Percentiles rank a stretch among this genome's conserved stretches.
phyloP scores from a whole-genome alignment of 64 coral and sea anemone species.

The Stichodactyla mertensii region DNA sequence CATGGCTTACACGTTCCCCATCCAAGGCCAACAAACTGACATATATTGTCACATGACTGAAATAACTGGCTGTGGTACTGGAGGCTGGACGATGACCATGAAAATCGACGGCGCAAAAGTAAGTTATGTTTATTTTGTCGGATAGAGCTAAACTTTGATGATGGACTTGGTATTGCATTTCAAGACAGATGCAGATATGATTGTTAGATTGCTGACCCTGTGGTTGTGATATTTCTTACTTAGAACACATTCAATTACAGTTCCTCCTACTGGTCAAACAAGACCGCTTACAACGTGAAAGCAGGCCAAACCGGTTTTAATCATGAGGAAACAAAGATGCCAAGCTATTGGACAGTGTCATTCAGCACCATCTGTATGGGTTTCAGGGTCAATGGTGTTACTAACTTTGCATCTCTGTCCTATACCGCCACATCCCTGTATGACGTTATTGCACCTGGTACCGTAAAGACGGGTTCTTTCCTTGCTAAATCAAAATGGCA shows the following conservation, averaged over 20 bases:
- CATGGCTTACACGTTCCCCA: background rate
- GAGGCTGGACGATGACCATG: constrained; percentile 50
- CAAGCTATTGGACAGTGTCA: constrained; percentile 37
- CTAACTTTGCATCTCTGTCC: constrained; percentile 8
- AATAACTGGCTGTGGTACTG: constrained; percentile 9
- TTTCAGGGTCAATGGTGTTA: constrained; percentile 4
- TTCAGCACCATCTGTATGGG: constrained; percentile 50
- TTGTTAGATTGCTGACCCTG: background rate
- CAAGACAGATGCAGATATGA: background rate
- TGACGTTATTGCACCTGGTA: constrained; percentile 20
- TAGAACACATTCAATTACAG: constrained; percentile 33
- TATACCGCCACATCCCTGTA: constrained; percentile 13
- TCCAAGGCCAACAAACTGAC: background rate
- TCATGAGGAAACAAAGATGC: constrained; percentile 32
- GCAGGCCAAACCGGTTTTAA: constrained; percentile 44
- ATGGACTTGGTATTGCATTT: background rate
- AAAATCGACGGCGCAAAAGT: constrained; percentile 44
- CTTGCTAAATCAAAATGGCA: background rate
- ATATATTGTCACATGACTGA: constrained; percentile 6
- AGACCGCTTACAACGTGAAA: constrained; percentile 34
- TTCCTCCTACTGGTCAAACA: constrained; percentile 41
- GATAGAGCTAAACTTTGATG: too few species aligned
- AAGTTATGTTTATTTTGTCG: background rate
- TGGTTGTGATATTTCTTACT: background rate
- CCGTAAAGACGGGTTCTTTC: background rate